Evolutionary conservation across 1,140 invertebrate genomes (phyloP).

Genomic region (Cephus cinctus): DNA sequence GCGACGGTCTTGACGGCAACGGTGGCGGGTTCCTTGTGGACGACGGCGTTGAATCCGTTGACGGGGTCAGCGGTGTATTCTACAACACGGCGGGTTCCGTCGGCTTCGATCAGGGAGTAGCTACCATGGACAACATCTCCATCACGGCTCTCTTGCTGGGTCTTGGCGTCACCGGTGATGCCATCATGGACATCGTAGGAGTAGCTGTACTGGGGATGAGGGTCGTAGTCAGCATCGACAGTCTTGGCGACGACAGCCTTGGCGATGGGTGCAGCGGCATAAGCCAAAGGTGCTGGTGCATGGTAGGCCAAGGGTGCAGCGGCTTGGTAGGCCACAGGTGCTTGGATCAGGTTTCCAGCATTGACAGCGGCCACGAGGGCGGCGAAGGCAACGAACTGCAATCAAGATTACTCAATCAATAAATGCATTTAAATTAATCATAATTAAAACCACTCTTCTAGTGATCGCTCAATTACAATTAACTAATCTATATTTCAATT

Average conservation of each 20-base stretch:
- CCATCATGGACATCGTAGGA: constrained; percentile 59
- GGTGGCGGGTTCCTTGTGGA: constrained; percentile 58
- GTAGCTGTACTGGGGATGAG: constrained; percentile 59
- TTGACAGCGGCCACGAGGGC: constrained; percentile 48
- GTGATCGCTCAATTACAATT: too few relatives aligned
- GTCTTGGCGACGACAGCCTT: constrained; percentile 28
- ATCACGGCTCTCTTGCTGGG: constrained; percentile 56
- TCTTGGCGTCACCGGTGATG: constrained; percentile 58
- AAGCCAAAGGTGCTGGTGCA: constrained; percentile 14
- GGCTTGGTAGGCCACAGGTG: constrained; percentile 1
- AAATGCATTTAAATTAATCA: too few relatives aligned
- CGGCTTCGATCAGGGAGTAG: constrained; percentile 60
- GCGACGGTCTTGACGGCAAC: constrained; percentile 30
- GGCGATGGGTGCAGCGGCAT: constrained; percentile 28
- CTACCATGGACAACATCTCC: constrained; percentile 59
- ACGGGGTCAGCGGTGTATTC: constrained; percentile 58
- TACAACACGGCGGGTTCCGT: constrained; percentile 59
- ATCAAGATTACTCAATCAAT: too few relatives aligned
- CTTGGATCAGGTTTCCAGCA: constrained; percentile 41
- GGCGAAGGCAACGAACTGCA: constrained; percentile 53
- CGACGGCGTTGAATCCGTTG: constrained; percentile 62
- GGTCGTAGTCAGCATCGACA: constrained; percentile 49
- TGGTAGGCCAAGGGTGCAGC: constrained; percentile 23
- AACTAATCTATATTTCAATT: neutral
- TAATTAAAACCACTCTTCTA: too few relatives aligned